These are phyloP conservation scores for Lapara coniferarum DNA, from an alignment of 2,888 invertebrate species.

Conservation along the genomic window DNA sequence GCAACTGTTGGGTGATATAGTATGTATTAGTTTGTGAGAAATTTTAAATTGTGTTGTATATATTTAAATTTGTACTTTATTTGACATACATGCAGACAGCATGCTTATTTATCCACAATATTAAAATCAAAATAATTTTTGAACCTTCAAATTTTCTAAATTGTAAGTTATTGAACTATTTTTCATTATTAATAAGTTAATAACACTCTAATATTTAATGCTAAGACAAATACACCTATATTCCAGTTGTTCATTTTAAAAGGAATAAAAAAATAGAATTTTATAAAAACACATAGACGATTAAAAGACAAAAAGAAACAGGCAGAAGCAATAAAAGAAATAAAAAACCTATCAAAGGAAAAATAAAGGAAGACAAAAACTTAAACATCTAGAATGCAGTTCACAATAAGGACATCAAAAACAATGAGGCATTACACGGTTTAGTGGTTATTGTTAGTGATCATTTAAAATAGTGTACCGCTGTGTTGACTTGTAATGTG, in stretches of 20 bases:
- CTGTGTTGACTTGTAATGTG: constrained; percentile 61
- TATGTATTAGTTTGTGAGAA: not conserved
- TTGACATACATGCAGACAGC: constrained; percentile 11
- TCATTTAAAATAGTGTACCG: constrained; percentile 61
- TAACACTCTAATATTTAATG: not conserved
- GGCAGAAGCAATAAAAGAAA: constrained; percentile 17
- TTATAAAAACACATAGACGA: not conserved
- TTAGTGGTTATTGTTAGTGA: constrained; percentile 27
- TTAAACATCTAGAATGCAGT: constrained; percentile 41
- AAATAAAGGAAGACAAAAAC: not conserved
- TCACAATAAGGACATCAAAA: constrained; percentile 20
- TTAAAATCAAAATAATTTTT: not conserved
- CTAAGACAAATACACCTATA: not conserved
- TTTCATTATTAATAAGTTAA: not conserved
- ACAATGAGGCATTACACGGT: constrained; percentile 16
- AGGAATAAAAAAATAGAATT: not conserved
- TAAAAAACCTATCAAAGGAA: not conserved
- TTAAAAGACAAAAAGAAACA: constrained; percentile 18
- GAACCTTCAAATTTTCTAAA: not conserved
- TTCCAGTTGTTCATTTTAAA: not conserved
- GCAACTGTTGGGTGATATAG: constrained; percentile 60
- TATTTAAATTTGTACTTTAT: not conserved
- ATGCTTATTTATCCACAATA: not conserved
- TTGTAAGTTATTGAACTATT: not conserved
- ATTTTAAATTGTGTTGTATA: not conserved